Conservation (phyloP, 2,113 vertebrate species). For the Poeciliopsis occidentalis region DNA sequence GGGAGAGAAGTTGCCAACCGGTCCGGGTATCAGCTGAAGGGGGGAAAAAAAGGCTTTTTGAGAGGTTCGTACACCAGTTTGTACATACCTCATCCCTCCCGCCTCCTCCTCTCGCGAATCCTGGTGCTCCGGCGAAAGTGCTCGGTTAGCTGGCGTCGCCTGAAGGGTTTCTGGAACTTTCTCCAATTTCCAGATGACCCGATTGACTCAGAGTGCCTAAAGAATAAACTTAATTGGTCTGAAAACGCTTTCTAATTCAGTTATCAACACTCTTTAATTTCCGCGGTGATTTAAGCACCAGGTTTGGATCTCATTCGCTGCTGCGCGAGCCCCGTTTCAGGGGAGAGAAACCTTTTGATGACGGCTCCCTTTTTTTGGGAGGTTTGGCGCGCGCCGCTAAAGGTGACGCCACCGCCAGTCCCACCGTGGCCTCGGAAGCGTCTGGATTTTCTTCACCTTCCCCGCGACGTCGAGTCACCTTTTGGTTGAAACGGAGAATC, state of each 20-base stretch:
- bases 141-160: conserved; percentile 43
- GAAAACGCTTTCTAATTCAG: conserved; percentile 6
- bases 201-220: too few relatives aligned
- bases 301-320: not conserved
- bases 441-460: conserved; percentile 28
- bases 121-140: conserved; percentile 34
- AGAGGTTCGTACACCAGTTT: conserved; percentile 31
- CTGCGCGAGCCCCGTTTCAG: conserved; percentile 4
- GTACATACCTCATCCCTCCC: conserved; percentile 14
- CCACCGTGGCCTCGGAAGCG: conserved; percentile 27
- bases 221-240: conserved; percentile 7
- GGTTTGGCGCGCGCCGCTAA: conserved; percentile 15
- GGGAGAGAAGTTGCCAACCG: conserved; percentile 42
- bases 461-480: not conserved
- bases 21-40: conserved; percentile 26
- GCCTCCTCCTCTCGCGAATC: conserved; percentile 29
- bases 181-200: conserved; percentile 33
- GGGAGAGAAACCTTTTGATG: conserved; percentile 6
- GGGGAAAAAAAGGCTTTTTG: too few relatives aligned
- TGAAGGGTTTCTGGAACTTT: conserved; percentile 23
- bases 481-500: too few relatives aligned
- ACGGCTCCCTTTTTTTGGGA: conserved; percentile 7
- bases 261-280: conserved; percentile 14
- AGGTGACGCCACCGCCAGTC: conserved; percentile 53
- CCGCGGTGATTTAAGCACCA: not conserved